These are phyloP conservation scores for Elysia chlorotica DNA, from an alignment of 1,140 invertebrate species.

Conservation along the genomic window DNA sequence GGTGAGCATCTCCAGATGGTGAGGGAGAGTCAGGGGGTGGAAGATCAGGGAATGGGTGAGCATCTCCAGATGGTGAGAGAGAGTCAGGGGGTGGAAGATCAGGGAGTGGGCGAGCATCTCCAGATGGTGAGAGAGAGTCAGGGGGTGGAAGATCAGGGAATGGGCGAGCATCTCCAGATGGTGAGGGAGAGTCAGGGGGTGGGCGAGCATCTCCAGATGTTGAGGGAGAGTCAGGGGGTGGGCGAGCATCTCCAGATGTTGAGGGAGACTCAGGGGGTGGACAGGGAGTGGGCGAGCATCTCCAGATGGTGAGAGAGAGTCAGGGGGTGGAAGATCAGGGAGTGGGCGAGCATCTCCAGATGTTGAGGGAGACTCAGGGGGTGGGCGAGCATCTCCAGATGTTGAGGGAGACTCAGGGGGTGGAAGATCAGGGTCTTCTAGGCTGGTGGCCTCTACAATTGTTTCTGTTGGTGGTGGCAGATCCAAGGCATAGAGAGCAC, in stretches of 20 bases:
- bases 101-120: no score
- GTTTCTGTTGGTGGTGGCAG: neutral
- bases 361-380: neutral
- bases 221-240: neutral
- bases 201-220: neutral
- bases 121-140: neutral
- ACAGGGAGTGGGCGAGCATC: no score
- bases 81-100: neutral
- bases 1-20: no score
- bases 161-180: no score
- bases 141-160: neutral
- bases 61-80: neutral
- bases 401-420: neutral
- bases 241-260: neutral
- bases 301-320: neutral
- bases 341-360: neutral
- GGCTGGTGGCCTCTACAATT: neutral
- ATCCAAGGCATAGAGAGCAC: neutral
- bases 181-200: neutral
- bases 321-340: neutral
- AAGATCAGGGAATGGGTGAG: neutral
- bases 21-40: neutral
- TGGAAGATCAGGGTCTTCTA: neutral
- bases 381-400: neutral
- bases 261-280: neutral